Percentiles rank a stretch among this genome's conserved stretches.
Conservation (phyloP, 2,888 invertebrate species). For the Cephus pulcher region DNA sequence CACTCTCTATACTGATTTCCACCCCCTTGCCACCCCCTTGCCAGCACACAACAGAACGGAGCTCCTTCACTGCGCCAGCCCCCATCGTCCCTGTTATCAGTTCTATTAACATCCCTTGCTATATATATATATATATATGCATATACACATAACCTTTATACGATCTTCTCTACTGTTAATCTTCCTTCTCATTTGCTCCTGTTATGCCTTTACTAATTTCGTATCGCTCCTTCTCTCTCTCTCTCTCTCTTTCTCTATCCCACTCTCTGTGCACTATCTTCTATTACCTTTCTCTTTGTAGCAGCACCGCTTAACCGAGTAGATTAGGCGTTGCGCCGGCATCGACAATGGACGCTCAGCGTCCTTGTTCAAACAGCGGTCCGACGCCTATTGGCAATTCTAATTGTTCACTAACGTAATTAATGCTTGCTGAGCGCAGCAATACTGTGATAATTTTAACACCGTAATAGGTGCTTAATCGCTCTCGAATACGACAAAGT, state of each 20-base stretch:
- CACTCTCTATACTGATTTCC: slow-evolving; percentile 18
- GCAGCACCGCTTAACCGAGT: slow-evolving; percentile 7
- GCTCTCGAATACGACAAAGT: neutral
- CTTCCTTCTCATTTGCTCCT: neutral
- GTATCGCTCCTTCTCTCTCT: neutral
- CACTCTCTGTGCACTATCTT: slow-evolving; percentile 9
- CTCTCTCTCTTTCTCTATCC: too few relatives aligned
- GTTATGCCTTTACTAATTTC: neutral
- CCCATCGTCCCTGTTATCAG: neutral
- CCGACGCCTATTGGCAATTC: slow-evolving; percentile 20
- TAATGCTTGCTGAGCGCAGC: slow-evolving; percentile 8
- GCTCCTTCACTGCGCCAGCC: neutral
- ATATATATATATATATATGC: too few relatives aligned
- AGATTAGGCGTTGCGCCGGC: slow-evolving; percentile 11
- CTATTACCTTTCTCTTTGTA: neutral
- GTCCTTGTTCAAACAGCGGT: slow-evolving; percentile 17
- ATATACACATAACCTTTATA: neutral
- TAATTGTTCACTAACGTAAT: slow-evolving; percentile 21
- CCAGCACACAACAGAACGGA: neutral
- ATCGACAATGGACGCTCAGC: slow-evolving; percentile 16
- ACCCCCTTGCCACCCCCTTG: neutral
- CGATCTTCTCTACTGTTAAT: neutral
- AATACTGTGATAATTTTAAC: slow-evolving; percentile 16
- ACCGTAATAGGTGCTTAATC: slow-evolving; percentile 13
- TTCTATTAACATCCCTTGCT: neutral